Evolutionary conservation across 2,797 vertebrate genomes (phyloP), one percentile per base, ranked within the genome.

Genomic region (Neomorphus geoffroyi): DNA sequence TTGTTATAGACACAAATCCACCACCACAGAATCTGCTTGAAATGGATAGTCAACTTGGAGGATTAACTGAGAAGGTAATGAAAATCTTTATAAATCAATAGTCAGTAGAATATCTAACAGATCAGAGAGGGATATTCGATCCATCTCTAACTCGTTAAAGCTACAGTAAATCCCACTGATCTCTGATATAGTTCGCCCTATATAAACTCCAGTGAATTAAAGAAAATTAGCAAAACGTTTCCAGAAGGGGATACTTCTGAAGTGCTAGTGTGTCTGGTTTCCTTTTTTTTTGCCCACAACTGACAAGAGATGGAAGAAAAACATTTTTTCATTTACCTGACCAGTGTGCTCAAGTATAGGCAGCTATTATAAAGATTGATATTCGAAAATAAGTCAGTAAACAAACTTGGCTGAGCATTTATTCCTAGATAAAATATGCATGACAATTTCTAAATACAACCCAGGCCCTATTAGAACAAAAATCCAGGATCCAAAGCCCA

Each of bases 41-140:
- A 97, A 97, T 77, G 35, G 80, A 83, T 80, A 96, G 88, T 94
- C 86, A 97, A 90, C 61, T 96, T 96, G 86, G 94, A 86, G 93
- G 94, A 97, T 97, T 97, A 97, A 54, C 62, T 87, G 87, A 93
- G 79, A 97, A 96, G 43, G 48, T 94, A 96, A 96, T 94, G 87
- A 97, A 96, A 97, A 96, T 96, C 86, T 95, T 94, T 86, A 88
- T 91, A 95, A 97, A 97, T 95, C 84, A 94, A 73, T 80, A 95
- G 92, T 96, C 86, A 94, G 85, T 72, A 91, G 82, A 78, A 91
- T 96, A 87, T 82, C 62, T 70, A 95, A 92, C 60, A 92, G 95
- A 96, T 93, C 60, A 95, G 84, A 94, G 60, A 86, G 60, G 16
- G 33, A 16, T 88, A 96, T 95, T 91, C 92, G 77, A 91, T 96